A percentile compares a stretch with the other conserved stretches of the same genome.
phyloP scores from a whole-genome alignment of 2,797 vertebrate species.

The Pogoniulus pusillus region DNA sequence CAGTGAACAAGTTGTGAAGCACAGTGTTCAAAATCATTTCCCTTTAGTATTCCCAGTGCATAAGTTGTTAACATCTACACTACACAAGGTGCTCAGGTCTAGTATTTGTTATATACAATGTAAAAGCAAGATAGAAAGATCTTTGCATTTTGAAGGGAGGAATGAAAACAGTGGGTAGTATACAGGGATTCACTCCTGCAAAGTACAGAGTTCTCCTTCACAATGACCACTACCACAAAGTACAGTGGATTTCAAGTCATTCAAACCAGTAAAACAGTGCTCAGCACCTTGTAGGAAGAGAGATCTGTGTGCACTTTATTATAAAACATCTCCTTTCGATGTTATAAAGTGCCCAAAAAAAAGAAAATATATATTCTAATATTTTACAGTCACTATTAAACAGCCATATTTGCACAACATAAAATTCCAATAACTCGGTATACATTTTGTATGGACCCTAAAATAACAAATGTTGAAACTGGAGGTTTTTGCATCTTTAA shows the following conservation, averaged over 20 bases:
- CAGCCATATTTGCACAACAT: conserved; percentile 56
- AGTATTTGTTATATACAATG: conserved; percentile 51
- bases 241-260: not conserved
- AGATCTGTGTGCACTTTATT: conserved; percentile 66
- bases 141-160: conserved; percentile 47
- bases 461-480: conserved; percentile 1
- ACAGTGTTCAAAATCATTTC: conserved; percentile 74
- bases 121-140: conserved; percentile 62
- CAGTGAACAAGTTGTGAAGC: conserved; percentile 75
- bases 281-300: conserved; percentile 50
- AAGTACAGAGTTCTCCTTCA: conserved; percentile 57
- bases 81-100: conserved; percentile 42
- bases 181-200: conserved; percentile 63
- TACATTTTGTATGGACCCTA: conserved; percentile 52
- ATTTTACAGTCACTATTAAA: conserved; percentile 61
- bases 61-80: conserved; percentile 44
- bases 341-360: conserved; percentile 71
- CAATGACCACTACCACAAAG: conserved; percentile 22
- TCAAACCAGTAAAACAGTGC: conserved; percentile 46
- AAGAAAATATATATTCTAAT: conserved; percentile 59
- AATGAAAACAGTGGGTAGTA: conserved; percentile 57
- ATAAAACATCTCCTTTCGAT: conserved; percentile 49
- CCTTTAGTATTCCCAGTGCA: conserved; percentile 67
- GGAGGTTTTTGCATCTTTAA: conserved; percentile 31
- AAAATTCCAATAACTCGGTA: conserved; percentile 62